Evolutionary conservation across 2,113 vertebrate species (phyloP).

Genomic region (Tilapia sparmanii): DNA sequence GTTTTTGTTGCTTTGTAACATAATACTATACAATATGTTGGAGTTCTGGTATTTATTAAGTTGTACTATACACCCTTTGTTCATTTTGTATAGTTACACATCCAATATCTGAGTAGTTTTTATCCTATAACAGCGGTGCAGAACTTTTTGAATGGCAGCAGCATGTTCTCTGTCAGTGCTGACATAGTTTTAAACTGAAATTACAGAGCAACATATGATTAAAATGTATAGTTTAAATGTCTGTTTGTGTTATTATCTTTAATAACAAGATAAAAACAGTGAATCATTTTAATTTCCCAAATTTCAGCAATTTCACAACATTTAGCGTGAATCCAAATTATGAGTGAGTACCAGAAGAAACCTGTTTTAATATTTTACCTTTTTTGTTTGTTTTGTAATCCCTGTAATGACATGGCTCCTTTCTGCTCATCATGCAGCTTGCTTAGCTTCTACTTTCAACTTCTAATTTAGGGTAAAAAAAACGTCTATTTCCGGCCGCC

Average conservation of each 20-base stretch:
- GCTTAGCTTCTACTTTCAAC: neutral
- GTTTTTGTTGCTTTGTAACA: neutral
- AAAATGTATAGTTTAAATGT: neutral
- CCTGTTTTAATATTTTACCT: neutral
- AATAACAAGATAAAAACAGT: neutral
- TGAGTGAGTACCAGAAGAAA: neutral
- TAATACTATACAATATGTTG: neutral
- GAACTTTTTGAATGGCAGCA: neutral
- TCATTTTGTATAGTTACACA: neutral
- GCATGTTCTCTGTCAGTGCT: neutral
- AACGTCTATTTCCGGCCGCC: neutral
- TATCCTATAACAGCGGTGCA: accelerated
- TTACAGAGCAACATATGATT: neutral
- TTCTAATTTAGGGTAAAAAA: neutral
- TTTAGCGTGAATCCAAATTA: neutral
- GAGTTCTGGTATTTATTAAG: neutral
- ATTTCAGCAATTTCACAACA: neutral
- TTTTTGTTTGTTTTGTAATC: neutral
- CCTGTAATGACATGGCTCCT: neutral
- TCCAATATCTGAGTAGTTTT: neutral
- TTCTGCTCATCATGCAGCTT: neutral
- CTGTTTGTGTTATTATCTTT: neutral
- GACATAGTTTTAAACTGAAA: neutral
- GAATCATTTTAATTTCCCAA: neutral
- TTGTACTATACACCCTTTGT: neutral